A percentile compares a stretch with the other conserved stretches of the same genome.
These are phyloP conservation scores for Blera fallax DNA, from an alignment of 2,888 invertebrate genomes.

Conservation along the genomic window DNA sequence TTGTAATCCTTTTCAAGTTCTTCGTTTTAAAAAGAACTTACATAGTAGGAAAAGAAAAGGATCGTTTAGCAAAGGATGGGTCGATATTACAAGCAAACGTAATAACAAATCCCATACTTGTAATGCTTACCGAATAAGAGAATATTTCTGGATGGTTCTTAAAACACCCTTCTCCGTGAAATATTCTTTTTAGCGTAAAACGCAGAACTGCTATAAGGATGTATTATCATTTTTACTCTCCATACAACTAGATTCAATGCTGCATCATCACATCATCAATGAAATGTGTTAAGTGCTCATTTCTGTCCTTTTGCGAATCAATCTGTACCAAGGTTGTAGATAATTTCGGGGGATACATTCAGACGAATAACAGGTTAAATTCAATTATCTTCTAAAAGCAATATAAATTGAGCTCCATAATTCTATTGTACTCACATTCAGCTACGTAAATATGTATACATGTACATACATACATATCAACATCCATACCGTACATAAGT, in stretches of 20 bases:
- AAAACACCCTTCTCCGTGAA: conserved; percentile 6
- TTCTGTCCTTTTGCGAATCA: not conserved
- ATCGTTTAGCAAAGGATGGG: conserved; percentile 39
- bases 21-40: conserved; percentile 12
- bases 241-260: not conserved
- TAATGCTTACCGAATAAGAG: not conserved
- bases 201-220: conserved; percentile 4
- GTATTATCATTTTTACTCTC: not conserved
- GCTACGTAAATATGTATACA: not conserved
- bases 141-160: not conserved
- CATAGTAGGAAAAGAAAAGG: not conserved
- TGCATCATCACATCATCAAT: not conserved
- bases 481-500: not conserved
- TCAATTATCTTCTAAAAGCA: not conserved
- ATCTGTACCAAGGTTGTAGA: not conserved
- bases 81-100: conserved; percentile 51
- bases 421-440: not conserved
- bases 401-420: not conserved
- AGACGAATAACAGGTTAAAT: not conserved
- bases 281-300: not conserved
- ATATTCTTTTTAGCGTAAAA: conserved; percentile 5
- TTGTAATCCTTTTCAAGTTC: conserved; percentile 28
- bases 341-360: not conserved
- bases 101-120: conserved; percentile 48
- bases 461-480: not conserved